Evolutionary conservation across 1,140 invertebrate genomes (phyloP), one percentile per base, ranked within the genome.

Genomic region (Heterodera schachtii): DNA sequence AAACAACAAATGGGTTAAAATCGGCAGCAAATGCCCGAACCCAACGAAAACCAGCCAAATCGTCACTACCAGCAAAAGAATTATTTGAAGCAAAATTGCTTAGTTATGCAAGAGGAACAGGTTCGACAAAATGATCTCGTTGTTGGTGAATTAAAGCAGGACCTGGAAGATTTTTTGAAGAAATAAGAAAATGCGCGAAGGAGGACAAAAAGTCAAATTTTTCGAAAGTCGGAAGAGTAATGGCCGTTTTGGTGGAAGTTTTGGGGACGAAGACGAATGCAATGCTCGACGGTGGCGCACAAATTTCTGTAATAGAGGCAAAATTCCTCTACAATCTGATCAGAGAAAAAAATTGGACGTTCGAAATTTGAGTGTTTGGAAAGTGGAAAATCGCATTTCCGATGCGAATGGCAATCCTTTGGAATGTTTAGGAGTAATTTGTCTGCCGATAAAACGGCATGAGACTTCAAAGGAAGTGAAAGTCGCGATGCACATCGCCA

Each of bases 341-440:
- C 0, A 31, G n/a, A 19, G 11, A 70, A 8, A 21, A 43, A 70
- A 70, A 9, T n/a, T 70, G 21, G 19, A 70, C 3, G 2, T 70
- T 2, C 11, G 41, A 0, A n/a, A 19, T 8, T 21, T 43, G 21
- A 9, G n/a, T 2, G 9, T 70, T 43, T 21, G 6, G 8, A 70
- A 43, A 70, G 8, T 4, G 11, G 52, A 60, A 47, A 8, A 44
- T 19, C 44, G 52, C 7, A 67, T 77, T 60, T 47, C 75, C 6
- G 75, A 77, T 44, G 75, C 52, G 2, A 77, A 77, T 43, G 75
- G 75, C 5, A 43, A 49, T 21, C 44, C n/a, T 8, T 66, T 77
- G 66, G 43, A 77, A 19, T 77, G 75, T 11, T 66, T 47, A 7
- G 75, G 75, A 57, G 52, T 60, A 2, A 47, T 77, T 60, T 43